A percentile compares a stretch with the other conserved stretches of the same genome.
Evolutionary conservation across 2,888 invertebrate genomes (phyloP).

Genomic region (Pheosia gnoma): DNA sequence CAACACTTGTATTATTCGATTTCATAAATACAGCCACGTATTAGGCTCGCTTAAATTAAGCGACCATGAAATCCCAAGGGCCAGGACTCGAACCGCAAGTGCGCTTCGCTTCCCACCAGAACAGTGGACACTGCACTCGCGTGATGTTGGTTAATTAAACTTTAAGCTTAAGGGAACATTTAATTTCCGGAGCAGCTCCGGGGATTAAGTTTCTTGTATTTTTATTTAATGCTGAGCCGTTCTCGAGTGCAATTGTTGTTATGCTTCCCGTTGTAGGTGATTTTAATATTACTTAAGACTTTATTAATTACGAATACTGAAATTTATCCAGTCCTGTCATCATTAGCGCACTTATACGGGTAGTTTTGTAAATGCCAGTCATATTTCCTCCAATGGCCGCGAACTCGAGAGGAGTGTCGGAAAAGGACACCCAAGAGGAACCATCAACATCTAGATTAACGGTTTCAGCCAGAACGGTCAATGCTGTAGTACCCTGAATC

Average conservation of each 20-base stretch:
- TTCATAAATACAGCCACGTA: background rate
- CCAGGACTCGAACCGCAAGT: constrained; percentile 25
- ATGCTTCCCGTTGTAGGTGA: background rate
- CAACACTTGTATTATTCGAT: no score
- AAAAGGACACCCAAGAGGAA: no score
- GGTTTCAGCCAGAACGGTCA: no score
- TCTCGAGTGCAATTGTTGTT: constrained; percentile 36
- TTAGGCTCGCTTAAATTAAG: constrained; percentile 51
- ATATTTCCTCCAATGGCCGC: no score
- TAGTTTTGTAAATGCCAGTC: no score
- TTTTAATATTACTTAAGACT: background rate
- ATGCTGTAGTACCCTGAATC: no score
- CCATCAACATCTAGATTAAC: no score
- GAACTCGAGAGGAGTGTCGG: no score
- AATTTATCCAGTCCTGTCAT: no score
- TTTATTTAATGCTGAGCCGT: constrained; percentile 52
- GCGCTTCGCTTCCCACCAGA: constrained; percentile 27
- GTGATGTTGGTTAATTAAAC: constrained; percentile 76
- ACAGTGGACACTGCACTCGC: constrained; percentile 54
- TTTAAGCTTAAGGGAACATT: constrained; percentile 76
- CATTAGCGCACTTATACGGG: no score
- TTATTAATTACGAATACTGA: no score
- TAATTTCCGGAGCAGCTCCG: constrained; percentile 71
- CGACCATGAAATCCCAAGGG: constrained; percentile 60
- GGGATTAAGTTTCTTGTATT: constrained; percentile 65